A percentile compares a stretch with the other conserved stretches of the same genome.
phyloP scores from a whole-genome alignment of 1,140 invertebrate genomes.

The Pseudomyrmex dendroicus region DNA sequence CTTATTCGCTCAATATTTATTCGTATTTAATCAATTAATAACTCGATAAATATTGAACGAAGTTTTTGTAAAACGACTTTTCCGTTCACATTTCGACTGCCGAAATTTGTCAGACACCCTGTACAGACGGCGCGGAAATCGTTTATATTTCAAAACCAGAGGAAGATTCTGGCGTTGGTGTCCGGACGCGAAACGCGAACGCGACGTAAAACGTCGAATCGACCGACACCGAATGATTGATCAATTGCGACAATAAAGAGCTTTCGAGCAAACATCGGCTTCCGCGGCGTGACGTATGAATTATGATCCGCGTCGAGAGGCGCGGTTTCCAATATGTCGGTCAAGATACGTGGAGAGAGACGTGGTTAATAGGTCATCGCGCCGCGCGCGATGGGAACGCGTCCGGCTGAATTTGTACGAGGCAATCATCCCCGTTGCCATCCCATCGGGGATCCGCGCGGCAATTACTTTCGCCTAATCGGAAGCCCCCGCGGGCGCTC shows the following conservation, averaged over 20 bases:
- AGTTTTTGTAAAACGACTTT: too few relatives aligned
- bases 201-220: slow-evolving; percentile 28
- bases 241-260: slow-evolving; percentile 33
- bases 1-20: too few relatives aligned
- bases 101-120: too few relatives aligned
- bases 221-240: slow-evolving; percentile 13
- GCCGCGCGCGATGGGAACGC: slow-evolving; percentile 37
- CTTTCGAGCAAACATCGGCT: not conserved
- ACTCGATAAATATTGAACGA: too few relatives aligned
- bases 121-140: not conserved
- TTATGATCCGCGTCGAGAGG: slow-evolving; percentile 21
- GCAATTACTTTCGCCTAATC: slow-evolving; percentile 68
- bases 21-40: too few relatives aligned
- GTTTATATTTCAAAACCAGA: slow-evolving; percentile 40
- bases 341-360: slow-evolving; percentile 9
- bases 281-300: not conserved
- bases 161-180: not conserved
- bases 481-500: slow-evolving; percentile 39
- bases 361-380: slow-evolving; percentile 48
- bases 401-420: slow-evolving; percentile 52
- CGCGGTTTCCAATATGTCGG: slow-evolving; percentile 20
- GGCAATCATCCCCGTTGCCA: slow-evolving; percentile 34
- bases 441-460: slow-evolving; percentile 2
- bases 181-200: not conserved
- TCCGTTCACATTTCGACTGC: too few relatives aligned